Base-by-base conservation (phyloP, 1,140 invertebrate species). In the Pygmarrhopalites habei region DNA sequence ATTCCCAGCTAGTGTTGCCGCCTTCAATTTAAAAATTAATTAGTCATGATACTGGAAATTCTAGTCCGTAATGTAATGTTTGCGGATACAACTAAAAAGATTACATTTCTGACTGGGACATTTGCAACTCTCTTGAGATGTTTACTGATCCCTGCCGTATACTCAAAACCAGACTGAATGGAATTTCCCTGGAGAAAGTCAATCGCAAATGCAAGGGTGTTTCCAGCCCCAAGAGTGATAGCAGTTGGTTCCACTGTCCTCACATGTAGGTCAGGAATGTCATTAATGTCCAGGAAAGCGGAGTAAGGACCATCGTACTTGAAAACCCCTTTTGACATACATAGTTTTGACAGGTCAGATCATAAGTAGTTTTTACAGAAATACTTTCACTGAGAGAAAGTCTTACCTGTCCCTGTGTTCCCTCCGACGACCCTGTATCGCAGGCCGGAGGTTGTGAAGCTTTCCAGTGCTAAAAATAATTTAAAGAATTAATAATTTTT, bases 401-500 rank as follows among this genome's bases (percentile, higher is more conserved):
- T 43, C 28, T 17, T 63, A 85, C 85, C 85, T 75, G 82, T 81
- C 21, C 81, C 83, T 1, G 86, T 87, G 69, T 86, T 86, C 35
- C 85, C 85, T n/a, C 83, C 82, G 2, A 86, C 78, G 14, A 87
- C 15, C 1, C 56, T 46, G 28, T 23, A 53, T 3, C 23, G 21
- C 1, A 46, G 10, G 0, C 21, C 29, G 2, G 4, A 21, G 17
- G 32, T n/a, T 15, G 21, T 17, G 23, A 58, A 59, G n/a, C n/a
- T n/a, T n/a, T n/a, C n/a, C n/a, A n/a, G n/a, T n/a, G n/a, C n/a
- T n/a, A n/a, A n/a, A n/a, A n/a, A n/a, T n/a, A n/a, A n/a, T n/a
- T n/a, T n/a, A n/a, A n/a, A n/a, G n/a, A n/a, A n/a, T n/a, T n/a
- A n/a, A n/a, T n/a, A n/a, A n/a, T n/a, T n/a, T n/a, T n/a, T n/a